Evolutionary conservation across 2,113 vertebrate genomes (phyloP).

Genomic region (Syngnathus floridae): DNA sequence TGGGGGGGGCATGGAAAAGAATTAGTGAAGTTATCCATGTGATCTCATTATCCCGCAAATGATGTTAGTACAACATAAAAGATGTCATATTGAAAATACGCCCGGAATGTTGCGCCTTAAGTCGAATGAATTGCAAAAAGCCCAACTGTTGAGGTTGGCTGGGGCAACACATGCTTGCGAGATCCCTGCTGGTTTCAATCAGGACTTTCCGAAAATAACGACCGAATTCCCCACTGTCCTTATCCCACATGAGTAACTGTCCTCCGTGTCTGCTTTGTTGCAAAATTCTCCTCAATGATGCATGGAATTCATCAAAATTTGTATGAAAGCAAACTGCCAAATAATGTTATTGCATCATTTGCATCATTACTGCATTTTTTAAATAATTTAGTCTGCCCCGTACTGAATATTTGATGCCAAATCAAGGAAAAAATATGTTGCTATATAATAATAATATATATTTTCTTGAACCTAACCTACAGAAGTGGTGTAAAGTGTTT

Average conservation of each 20-base stretch:
- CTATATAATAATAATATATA: neutral
- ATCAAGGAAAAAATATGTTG: neutral
- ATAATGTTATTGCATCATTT: neutral
- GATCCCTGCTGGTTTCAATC: conserved; percentile 55
- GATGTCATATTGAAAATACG: conserved; percentile 55
- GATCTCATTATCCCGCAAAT: conserved; percentile 56
- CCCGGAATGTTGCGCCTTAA: conserved; percentile 52
- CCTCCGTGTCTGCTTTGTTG: conserved; percentile 28
- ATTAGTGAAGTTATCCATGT: conserved; percentile 29
- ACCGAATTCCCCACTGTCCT: conserved; percentile 44
- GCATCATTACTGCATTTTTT: neutral
- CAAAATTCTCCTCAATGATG: conserved; percentile 15
- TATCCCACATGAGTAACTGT: conserved; percentile 40
- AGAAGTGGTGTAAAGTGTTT: neutral
- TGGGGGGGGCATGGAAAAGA: conserved; percentile 45
- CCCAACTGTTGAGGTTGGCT: conserved; percentile 60
- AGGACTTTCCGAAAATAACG: conserved; percentile 58
- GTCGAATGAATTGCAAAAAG: conserved; percentile 34
- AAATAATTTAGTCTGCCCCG: neutral
- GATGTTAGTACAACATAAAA: conserved; percentile 47
- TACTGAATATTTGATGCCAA: no score
- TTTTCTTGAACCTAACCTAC: neutral
- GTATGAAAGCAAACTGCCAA: conserved; percentile 10
- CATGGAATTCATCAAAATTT: conserved; percentile 12
- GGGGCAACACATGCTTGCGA: conserved; percentile 28